Evolutionary conservation across 2,797 vertebrate species (phyloP).

Genomic region (Fringilla coelebs): DNA sequence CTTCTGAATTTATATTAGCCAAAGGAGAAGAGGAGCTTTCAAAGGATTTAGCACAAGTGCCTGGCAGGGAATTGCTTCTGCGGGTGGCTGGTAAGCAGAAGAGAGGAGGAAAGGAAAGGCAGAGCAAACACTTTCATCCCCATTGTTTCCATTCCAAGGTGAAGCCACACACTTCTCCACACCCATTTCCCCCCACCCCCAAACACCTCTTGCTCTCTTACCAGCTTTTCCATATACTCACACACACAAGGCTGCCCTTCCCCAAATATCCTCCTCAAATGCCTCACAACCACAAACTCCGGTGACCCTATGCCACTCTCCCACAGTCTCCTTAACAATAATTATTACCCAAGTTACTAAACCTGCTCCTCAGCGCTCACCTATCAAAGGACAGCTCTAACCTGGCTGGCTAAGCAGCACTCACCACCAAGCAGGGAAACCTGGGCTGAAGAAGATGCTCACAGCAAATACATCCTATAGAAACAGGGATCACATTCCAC

Average conservation of each 20-base stretch:
- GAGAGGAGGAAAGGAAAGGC: neutral
- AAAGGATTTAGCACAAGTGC: conserved; percentile 30
- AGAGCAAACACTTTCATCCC: neutral
- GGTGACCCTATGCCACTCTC: neutral
- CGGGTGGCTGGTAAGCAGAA: neutral
- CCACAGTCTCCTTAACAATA: conserved; percentile 2
- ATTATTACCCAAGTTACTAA: neutral
- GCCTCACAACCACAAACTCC: neutral
- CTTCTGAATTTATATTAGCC: neutral
- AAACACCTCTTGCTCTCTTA: neutral
- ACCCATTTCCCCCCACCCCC: neutral
- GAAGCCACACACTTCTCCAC: neutral
- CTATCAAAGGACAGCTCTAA: neutral
- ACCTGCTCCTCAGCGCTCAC: neutral
- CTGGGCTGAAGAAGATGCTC: neutral
- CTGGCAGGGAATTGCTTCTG: neutral
- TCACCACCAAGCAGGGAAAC: neutral
- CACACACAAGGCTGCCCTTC: neutral
- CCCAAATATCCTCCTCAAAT: neutral
- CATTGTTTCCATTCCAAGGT: neutral
- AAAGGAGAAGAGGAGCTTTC: conserved; percentile 12
- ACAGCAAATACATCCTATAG: neutral
- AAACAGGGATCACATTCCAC: neutral
- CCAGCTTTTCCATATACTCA: neutral
- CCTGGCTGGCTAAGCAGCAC: neutral